Evolutionary conservation across 2,888 invertebrate genomes (phyloP).

Genomic region (Zaprionus lineosus): DNA sequence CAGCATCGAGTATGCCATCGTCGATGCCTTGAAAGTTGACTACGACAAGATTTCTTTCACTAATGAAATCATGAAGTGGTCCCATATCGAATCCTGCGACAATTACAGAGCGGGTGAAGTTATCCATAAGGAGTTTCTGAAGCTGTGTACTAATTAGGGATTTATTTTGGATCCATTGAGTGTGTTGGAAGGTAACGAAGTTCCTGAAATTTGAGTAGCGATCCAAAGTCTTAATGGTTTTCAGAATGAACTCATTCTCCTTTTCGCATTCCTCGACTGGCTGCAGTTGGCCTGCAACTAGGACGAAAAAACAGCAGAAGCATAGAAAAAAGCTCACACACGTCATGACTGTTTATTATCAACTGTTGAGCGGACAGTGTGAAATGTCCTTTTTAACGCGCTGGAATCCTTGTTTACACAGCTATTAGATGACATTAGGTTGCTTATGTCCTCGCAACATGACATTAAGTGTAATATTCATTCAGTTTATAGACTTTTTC

Average conservation of each 20-base stretch:
- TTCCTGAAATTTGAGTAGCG: neutral
- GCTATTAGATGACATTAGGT: constrained; percentile 23
- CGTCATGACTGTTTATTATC: constrained; percentile 17
- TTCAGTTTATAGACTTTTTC: neutral
- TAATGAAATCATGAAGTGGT: neutral
- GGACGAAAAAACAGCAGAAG: constrained; percentile 1
- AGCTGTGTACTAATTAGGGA: neutral
- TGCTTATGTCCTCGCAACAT: neutral
- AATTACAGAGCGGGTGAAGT: constrained; percentile 3
- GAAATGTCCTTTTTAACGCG: neutral
- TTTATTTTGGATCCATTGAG: neutral
- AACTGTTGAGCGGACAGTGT: constrained; percentile 11
- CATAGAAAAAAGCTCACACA: constrained; percentile 5
- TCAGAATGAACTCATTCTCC: neutral
- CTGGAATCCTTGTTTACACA: constrained; percentile 11
- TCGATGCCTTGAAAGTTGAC: neutral
- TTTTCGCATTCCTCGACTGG: constrained; percentile 1
- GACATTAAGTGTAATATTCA: neutral
- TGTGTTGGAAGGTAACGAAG: neutral
- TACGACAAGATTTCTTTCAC: neutral
- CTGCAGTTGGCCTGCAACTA: constrained; percentile 3
- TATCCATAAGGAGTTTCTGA: constrained; percentile 3
- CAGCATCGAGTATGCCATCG: neutral
- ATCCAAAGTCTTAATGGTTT: neutral
- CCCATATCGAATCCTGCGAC: constrained; percentile 1